These are phyloP conservation scores for Spinibarbus caldwelli DNA, from an alignment of 2,797 vertebrate species.

Conservation along the genomic window DNA sequence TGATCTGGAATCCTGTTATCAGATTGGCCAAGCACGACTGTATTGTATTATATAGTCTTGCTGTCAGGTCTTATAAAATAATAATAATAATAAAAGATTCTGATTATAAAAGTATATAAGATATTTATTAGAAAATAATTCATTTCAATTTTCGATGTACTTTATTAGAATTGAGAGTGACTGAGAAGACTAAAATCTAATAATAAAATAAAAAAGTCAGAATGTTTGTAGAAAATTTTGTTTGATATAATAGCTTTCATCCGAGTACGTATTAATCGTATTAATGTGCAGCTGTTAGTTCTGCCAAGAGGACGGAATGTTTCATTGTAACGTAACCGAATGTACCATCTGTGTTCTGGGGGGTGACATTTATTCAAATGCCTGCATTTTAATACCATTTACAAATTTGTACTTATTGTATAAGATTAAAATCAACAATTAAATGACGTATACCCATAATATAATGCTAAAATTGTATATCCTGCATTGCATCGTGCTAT, in stretches of 20 bases:
- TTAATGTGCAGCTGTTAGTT: constrained; percentile 12
- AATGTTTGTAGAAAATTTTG: too few relatives aligned
- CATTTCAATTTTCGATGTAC: too few relatives aligned
- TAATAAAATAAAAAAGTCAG: neutral
- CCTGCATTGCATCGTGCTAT: accelerated
- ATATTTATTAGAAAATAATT: too few relatives aligned
- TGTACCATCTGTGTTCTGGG: constrained; percentile 25
- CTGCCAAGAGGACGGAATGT: constrained; percentile 10
- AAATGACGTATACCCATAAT: accelerated
- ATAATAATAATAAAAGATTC: neutral
- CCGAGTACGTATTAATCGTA: neutral
- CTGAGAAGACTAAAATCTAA: neutral
- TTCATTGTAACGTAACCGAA: constrained; percentile 25
- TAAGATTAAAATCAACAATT: accelerated
- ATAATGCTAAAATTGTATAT: too few relatives aligned
- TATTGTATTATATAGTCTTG: too few relatives aligned
- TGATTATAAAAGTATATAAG: neutral
- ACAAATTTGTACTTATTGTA: too few relatives aligned
- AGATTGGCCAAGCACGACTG: too few relatives aligned
- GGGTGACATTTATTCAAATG: too few relatives aligned
- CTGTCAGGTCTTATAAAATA: neutral
- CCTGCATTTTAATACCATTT: too few relatives aligned
- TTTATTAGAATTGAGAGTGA: neutral
- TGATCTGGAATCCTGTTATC: too few relatives aligned
- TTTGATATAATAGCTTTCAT: neutral